Base-by-base conservation (phyloP, 2,797 vertebrate species). In the Rhincodon typus region DNA sequence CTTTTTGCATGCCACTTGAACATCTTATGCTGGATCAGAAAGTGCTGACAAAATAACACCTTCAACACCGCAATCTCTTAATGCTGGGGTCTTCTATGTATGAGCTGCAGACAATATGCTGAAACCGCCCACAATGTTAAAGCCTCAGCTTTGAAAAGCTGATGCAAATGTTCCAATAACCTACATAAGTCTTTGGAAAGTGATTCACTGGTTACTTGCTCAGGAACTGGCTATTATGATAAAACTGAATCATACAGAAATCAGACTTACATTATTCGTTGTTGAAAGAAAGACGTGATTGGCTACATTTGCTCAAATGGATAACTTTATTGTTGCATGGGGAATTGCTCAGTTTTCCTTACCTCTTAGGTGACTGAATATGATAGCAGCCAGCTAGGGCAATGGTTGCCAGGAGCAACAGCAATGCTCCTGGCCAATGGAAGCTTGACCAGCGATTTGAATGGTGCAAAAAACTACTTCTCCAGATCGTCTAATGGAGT, bases 371-470 rank as follows among this genome's bases (percentile, higher is more conserved):
- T 82, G 5, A 1, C 72, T 57, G 94, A 67, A 95, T 74, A 25
- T 84, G 46, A 38, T 96, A 96, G 95, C 96, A 96, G 70, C 96
- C 95, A 46, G 96, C 77, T 90, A 96, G 95, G 79, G 95, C 91
- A 42, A 96, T 62, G 25, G 96, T 94, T 82, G 96, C 96, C 50
- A 96, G 94, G 77, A 90, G 91, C 62, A 77, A 96, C 23, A 96
- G 95, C 67, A 96, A 95, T 72, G 96, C 96, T 46, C 96, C 96
- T 74, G 96, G 96, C 96, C 96, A 97, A 95, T 96, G 96, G 21
- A 96, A 95, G 95, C 96, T 96, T 17, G 96, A 96, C 96, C 96
- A 96, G 74, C 57, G 95, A 25, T 96, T 95, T 30, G 96, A 96
- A 72, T 96, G 96, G 95, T 96, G 96, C 38, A 96, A 96, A 95